Percentiles rank a stretch among this genome's conserved stretches.
Conservation (phyloP, 1,140 invertebrate genomes). For the Pseudomyrmex cubaensis region DNA sequence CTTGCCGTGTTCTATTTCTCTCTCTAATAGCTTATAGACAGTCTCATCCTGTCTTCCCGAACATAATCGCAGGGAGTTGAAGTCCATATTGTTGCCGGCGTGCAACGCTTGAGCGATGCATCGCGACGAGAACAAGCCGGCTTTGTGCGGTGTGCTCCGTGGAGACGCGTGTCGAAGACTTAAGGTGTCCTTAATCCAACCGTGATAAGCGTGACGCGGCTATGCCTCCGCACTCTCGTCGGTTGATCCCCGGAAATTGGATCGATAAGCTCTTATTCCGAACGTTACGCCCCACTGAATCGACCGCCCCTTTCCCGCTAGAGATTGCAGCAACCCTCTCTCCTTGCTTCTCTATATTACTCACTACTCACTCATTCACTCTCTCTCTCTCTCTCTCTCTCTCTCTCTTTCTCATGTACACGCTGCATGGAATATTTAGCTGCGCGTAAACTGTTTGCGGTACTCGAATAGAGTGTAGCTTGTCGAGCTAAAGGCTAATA, state of each 20-base stretch:
- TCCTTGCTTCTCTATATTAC: too few species aligned
- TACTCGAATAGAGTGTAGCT: conserved; percentile 38
- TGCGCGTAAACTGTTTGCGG: conserved; percentile 55
- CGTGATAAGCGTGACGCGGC: conserved; percentile 65
- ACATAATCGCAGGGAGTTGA: conserved; percentile 1
- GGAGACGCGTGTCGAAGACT: conserved; percentile 69
- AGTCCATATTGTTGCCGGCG: conserved; percentile 3
- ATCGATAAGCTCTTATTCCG: conserved; percentile 73
- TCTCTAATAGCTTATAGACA: neutral
- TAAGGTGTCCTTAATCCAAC: conserved; percentile 72
- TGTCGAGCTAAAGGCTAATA: conserved; percentile 54
- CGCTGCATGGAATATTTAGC: conserved; percentile 54
- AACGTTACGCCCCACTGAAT: conserved; percentile 50
- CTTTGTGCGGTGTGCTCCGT: conserved; percentile 54
- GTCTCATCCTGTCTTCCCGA: neutral
- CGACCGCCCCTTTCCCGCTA: conserved; percentile 7
- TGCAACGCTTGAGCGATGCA: conserved; percentile 10
- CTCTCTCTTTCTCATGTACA: conserved; percentile 22
- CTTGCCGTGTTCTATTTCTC: neutral
- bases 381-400: neutral
- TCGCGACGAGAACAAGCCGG: conserved; percentile 48
- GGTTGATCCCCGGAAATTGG: conserved; percentile 73
- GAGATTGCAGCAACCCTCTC: conserved; percentile 2
- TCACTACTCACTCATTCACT: too few species aligned
- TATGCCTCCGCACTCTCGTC: conserved; percentile 59